phyloP scores from a whole-genome alignment of 2,888 invertebrate genomes.

The Congeria kusceri region DNA sequence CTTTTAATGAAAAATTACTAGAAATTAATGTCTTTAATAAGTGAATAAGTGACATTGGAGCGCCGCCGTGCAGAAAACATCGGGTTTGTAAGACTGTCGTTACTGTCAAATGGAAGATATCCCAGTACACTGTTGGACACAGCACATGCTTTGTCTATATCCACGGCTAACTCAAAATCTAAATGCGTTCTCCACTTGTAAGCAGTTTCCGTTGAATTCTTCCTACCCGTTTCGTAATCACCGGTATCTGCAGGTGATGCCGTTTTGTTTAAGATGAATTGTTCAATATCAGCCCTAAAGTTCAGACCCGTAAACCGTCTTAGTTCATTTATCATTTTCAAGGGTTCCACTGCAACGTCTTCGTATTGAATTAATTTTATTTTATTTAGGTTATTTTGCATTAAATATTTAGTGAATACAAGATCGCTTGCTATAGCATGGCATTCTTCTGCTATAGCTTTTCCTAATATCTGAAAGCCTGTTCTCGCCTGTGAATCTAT shows the following conservation, averaged over 20 bases:
- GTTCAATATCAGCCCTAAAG: background rate
- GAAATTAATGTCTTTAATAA: background rate
- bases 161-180: background rate
- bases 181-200: background rate
- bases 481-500: background rate
- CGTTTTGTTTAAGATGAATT: background rate
- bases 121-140: background rate
- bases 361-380: slow-evolving; percentile 2
- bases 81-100: background rate
- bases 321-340: background rate
- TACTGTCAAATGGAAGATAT: background rate
- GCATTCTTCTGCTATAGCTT: background rate
- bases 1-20: too few species aligned
- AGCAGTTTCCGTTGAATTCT: slow-evolving; percentile 3
- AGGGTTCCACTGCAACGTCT: background rate
- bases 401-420: background rate
- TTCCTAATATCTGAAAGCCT: background rate
- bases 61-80: background rate
- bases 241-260: background rate
- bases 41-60: background rate
- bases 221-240: background rate
- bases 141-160: background rate
- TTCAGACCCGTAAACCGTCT: background rate
- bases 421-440: background rate
- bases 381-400: background rate